A percentile compares a stretch with the other conserved stretches of the same genome.
Evolutionary conservation across 2,113 vertebrate species (phyloP).

Genomic region (Alces alces): DNA sequence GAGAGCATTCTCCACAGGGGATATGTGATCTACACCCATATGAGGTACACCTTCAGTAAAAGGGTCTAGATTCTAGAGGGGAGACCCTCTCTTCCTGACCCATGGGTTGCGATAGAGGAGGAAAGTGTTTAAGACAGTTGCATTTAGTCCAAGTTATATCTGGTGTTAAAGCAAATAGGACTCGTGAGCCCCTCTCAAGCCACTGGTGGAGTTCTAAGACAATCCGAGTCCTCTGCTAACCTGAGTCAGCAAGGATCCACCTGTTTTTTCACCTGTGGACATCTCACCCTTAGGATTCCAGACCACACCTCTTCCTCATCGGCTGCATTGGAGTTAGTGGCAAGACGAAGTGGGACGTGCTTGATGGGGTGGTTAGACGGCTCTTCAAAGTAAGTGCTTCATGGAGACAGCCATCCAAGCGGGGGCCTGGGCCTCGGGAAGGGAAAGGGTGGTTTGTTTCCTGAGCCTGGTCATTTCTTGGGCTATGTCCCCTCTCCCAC

Average conservation of each 20-base stretch:
- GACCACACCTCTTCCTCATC: constrained; percentile 89
- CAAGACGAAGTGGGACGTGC: constrained; percentile 98
- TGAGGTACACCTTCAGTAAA: not conserved
- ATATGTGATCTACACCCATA: not conserved
- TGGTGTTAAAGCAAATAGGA: not conserved
- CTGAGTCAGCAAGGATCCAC: not conserved
- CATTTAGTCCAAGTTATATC: not conserved
- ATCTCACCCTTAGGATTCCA: constrained; percentile 83
- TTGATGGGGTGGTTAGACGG: constrained; percentile 94
- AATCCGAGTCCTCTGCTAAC: not conserved
- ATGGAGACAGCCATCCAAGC: not conserved
- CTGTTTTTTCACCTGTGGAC: constrained; percentile 33
- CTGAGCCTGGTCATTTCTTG: not conserved
- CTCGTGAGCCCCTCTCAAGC: constrained; percentile 11
- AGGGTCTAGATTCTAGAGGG: not conserved
- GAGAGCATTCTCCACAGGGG: not conserved
- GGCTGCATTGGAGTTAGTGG: constrained; percentile 98
- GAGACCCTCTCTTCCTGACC: not conserved
- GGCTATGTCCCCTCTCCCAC: not conserved
- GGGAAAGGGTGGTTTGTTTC: not conserved
- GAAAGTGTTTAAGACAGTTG: not conserved
- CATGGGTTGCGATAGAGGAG: not conserved
- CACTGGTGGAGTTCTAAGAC: constrained; percentile 6
- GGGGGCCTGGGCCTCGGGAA: not conserved
- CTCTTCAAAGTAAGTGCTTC: constrained; percentile 91